These are phyloP conservation scores for Amiota minor DNA, from an alignment of 2,888 invertebrate species.

Conservation along the genomic window DNA sequence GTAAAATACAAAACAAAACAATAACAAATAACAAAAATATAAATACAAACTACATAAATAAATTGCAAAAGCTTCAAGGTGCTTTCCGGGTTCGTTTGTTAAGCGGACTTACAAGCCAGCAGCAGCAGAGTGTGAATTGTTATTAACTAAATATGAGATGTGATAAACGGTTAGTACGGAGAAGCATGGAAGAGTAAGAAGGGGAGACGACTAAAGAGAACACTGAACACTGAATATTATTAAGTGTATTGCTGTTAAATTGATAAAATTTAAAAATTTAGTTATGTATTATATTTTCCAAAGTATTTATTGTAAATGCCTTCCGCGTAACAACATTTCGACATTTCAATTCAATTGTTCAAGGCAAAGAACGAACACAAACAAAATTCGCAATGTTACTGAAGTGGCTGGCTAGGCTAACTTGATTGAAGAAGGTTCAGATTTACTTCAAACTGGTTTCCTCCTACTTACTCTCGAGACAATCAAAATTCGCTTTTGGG, in stretches of 20 bases:
- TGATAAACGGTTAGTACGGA: constrained; percentile 51
- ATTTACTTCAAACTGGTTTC: constrained; percentile 55
- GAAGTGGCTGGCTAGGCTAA: constrained; percentile 38
- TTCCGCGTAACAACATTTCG: constrained; percentile 26
- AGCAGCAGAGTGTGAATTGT: constrained; percentile 30
- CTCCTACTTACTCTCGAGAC: constrained; percentile 33
- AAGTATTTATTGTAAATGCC: background rate
- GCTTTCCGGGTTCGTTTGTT: constrained; percentile 64
- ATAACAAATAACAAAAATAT: background rate
- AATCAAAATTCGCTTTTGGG: constrained; percentile 54
- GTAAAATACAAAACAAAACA: constrained; percentile 6
- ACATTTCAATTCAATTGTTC: constrained; percentile 21
- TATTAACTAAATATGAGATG: constrained; percentile 43
- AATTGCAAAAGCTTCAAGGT: constrained; percentile 68
- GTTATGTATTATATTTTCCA: background rate
- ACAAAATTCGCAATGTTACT: constrained; percentile 43
- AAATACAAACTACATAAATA: constrained; percentile 44
- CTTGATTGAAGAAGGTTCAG: constrained; percentile 55
- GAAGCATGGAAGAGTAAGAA: constrained; percentile 18
- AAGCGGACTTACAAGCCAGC: constrained; percentile 32
- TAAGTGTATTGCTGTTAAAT: constrained; percentile 15
- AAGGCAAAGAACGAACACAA: constrained; percentile 59
- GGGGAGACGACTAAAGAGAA: constrained; percentile 37
- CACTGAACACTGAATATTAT: constrained; percentile 61
- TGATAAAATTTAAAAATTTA: constrained; percentile 30